Evolutionary conservation across 2,888 invertebrate species (phyloP), one percentile per base, ranked within the genome.

Genomic region (Icerya purchasi): DNA sequence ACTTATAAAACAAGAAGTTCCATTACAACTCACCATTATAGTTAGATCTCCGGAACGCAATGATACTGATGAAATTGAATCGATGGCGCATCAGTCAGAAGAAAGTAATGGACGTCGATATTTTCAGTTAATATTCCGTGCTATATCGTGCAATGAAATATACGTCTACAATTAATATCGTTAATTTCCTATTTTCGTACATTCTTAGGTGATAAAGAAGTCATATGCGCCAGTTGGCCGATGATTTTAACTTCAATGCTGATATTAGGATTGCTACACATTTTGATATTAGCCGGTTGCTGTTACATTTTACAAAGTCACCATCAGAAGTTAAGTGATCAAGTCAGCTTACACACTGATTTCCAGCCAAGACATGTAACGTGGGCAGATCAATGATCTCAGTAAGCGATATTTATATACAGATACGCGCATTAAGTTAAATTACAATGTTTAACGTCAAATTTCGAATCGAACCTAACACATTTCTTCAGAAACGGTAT

Each of bases 21-120:
- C 78, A 1, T 68, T 81, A 3, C 78, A 80, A 66, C 74, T 77
- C 54, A 73, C 77, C 25, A 73, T 81, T 58, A 73, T 77, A 24
- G 81, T 82, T 3, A 60, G 63, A 53, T 61, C 64, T 2, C 60
- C 61, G 8, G 61, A 62, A 24, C 59, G 59, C 25, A 53, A 59
- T 54, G 58, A 61, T n/a, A 24, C 49, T 18, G 18, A 8, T 19
- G 20, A 3, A 50, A 50, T 22, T 20, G 49, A 22, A 50, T 50
- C 5, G 56, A 56, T 10, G 50, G 36, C 10, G 50, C 50, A 14
- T 56, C 56, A 18, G 3, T 56, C 36, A 8, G 36, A 36, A 36
- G 36, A 36, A 36, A 14, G 36, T 36, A 36, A 36, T 14, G 5
- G 36, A n/a, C n/a, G n/a, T n/a, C n/a, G n/a, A n/a, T n/a, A n/a